Base-by-base conservation (phyloP, 1,140 invertebrate species). In the Lepidostoma basale region DNA sequence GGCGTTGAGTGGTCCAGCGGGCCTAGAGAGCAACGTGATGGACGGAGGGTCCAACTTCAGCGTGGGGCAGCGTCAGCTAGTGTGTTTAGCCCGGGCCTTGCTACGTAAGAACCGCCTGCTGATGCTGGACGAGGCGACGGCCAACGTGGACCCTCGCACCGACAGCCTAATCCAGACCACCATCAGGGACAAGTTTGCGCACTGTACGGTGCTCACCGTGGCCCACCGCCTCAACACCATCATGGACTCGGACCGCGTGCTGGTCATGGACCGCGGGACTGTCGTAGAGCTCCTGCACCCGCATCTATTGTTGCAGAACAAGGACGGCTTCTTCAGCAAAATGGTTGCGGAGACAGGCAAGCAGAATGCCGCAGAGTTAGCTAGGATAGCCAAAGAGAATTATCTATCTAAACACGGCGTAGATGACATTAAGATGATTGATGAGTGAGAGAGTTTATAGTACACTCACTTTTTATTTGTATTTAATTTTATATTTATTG, bases 61-160 rank as follows among this genome's bases (percentile, higher is more conserved):
- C 75, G 86, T 90, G 9, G 91, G 91, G 0, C 89, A 93, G 77
- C 79, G 90, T 10, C 91, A 93, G 76, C 75, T 93, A 9, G 80
- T 93, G 8, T 93, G 91, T 75, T 76, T 93, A 1, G 90, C 90
- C 0, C 77, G 92, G 28, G 91, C 91, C 3, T 85, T 94, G 36
- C 77, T 92, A 1, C 77, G 86, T 56, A 85, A 88, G 62, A 88
- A 88, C 74, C 84, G 84, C 45, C 84, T 91, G 14, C 77, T 92
- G 0, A 78, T 92, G 4, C 77, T 92, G 42, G 90, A 92, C 76
- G 90, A 92, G 76, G 91, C 90, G 0, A 92, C 90, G 0, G 89
- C 90, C 0, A 90, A 90, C 65, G 88, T 90, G 10, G 88, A 90
- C 77, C 85, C 85, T 18, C 78, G 82, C 44, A 87, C 85, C n/a